A percentile compares a stretch with the other conserved stretches of the same genome.
Conservation (phyloP, 2,797 vertebrate genomes). For the Taenioides sp. region DNA sequence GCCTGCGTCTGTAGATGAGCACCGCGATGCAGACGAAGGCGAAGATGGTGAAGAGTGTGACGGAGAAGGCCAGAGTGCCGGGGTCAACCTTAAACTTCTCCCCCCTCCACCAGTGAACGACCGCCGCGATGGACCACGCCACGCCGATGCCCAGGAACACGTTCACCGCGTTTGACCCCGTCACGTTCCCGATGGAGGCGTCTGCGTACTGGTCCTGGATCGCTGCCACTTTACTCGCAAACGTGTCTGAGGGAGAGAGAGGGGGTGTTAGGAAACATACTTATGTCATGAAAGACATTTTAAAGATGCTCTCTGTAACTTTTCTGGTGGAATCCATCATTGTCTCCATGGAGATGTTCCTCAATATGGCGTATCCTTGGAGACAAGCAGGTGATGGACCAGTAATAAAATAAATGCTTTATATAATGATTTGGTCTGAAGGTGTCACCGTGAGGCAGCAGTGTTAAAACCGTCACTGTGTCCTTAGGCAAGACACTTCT, state of each 20-base stretch:
- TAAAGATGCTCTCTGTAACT: not conserved
- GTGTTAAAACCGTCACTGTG: too few relatives aligned
- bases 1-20: constrained; percentile 91
- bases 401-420: too few relatives aligned
- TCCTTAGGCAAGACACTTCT: too few relatives aligned
- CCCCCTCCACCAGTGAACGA: constrained; percentile 85
- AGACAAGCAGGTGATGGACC: too few relatives aligned
- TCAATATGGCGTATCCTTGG: too few relatives aligned
- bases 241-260: constrained; percentile 82
- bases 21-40: constrained; percentile 93
- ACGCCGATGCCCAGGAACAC: constrained; percentile 97
- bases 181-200: constrained; percentile 97
- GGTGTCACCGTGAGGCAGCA: too few relatives aligned
- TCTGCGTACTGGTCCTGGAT: constrained; percentile 96
- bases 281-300: too few relatives aligned
- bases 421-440: too few relatives aligned
- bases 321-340: too few relatives aligned
- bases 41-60: constrained; percentile 98
- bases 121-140: constrained; percentile 95
- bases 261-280: too few relatives aligned
- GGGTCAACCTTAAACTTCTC: constrained; percentile 86
- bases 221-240: constrained; percentile 94
- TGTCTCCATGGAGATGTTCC: too few relatives aligned
- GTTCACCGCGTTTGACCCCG: constrained; percentile 95
- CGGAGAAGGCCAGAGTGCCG: constrained; percentile 93